Conservation (phyloP, 1,140 invertebrate species). For the Pygmarrhopalites habei region DNA sequence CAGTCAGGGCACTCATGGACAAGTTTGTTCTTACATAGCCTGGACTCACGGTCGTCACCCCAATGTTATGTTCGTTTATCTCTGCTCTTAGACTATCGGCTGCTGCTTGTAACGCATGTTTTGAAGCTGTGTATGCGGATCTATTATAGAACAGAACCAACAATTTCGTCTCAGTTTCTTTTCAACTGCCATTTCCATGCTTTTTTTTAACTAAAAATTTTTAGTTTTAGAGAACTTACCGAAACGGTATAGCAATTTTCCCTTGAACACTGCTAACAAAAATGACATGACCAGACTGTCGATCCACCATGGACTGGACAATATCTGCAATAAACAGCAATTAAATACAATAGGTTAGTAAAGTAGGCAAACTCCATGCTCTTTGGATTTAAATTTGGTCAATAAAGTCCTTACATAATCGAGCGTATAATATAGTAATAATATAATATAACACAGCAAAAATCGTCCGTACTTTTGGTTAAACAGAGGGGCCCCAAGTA, state of each 20-base stretch:
- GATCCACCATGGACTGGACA: conserved; percentile 71
- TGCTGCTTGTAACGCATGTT: conserved; percentile 88
- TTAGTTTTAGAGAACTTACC: no score
- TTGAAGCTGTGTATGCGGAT: conserved; percentile 84
- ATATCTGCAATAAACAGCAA: conserved; percentile 60
- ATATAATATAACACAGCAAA: no score
- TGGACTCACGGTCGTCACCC: conserved; percentile 66
- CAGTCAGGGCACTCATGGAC: conserved; percentile 82
- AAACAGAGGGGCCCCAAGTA: conserved; percentile 87
- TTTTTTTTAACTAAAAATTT: background rate
- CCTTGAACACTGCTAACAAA: conserved; percentile 91
- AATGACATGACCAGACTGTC: conserved; percentile 72
- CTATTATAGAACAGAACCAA: no score
- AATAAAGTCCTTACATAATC: no score
- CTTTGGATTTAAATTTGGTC: background rate
- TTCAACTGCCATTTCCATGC: background rate
- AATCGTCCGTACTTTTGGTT: conserved; percentile 84
- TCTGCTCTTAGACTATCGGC: conserved; percentile 75
- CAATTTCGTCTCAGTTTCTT: no score
- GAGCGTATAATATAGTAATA: no score
- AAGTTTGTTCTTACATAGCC: conserved; percentile 83
- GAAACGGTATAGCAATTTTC: conserved; percentile 76
- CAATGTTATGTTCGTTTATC: conserved; percentile 62
- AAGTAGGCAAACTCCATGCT: no score
- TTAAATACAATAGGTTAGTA: conserved; percentile 18